Evolutionary conservation across 2,113 vertebrate species (phyloP), one percentile per base, ranked within the genome.

Genomic region (Stigmatopora argus): DNA sequence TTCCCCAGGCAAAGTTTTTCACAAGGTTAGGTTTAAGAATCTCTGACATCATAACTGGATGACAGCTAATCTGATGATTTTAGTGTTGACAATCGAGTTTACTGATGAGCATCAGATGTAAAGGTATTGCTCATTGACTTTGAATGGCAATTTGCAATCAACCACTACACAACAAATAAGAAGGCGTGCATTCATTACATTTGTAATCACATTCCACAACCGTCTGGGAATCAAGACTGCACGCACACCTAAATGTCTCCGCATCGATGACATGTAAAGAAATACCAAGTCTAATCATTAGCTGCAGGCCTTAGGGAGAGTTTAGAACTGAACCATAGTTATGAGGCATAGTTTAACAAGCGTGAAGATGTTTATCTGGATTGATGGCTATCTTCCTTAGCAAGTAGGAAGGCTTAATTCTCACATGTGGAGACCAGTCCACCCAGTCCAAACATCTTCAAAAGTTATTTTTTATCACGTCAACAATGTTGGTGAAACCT

Each of bases 1-100:
- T 65, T 65, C 49, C 75, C 72, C 69, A 63, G 77, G 69, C 55
- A 51, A 49, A 77, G 71, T 69, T 75, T 69, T 81, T 69, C 57
- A 57, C 26, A 69, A 68, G 65, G 66, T 47, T 59, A 12, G 31
- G 10, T 64, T 77, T 47, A 75, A 48, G 72, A 64, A 61, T 48
- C 63, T 78, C 72, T 71, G 45, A 55, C 60, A 56, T 65, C 58
- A 56, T 64, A 59, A 26, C 3, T 44, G 21, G 52, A 71, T 67
- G 71, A 77, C 64, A 65, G 31, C 31, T 31, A 38, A 66, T 53
- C 7, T 38, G 14, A 63, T 46, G 26, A 67, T 69, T 53, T 60
- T 13, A 34, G 58, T 19, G 67, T 81, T 68, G 70, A 52, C 48
- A 69, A 15, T 70, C 62, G n/a, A 69, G 26, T 34, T 71, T 67